Base-by-base conservation (phyloP, 2,888 invertebrate species). In the Gastracanthus pulcherrimus region DNA sequence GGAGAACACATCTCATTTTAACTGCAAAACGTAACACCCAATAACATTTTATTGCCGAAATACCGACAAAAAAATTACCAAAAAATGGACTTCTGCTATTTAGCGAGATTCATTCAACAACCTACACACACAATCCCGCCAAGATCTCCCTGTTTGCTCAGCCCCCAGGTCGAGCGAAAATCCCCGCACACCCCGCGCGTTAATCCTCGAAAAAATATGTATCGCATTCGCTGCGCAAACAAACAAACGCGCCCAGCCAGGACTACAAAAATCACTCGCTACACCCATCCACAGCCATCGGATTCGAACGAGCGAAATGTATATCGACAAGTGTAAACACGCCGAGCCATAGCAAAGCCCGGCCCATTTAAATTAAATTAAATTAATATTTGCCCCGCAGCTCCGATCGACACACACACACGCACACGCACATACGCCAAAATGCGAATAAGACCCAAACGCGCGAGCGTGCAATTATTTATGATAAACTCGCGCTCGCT, bases 331-430 rank as follows among this genome's bases (percentile, higher is more conserved):
- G 67, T 2, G 23, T 26, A 55, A 36, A 45, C 26, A 45, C 2
- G 31, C 11, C 5, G 75, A 36, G 36, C n/a, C 38, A 58, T 62
- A 51, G 26, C 67, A 41, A 64, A 13, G 79, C 66, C 83, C 86
- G 87, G 87, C 84, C 86, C 87, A 88, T 90, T 90, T 88, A 87
- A 90, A 89, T 90, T 89, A 87, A 89, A 89, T 89, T 89, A 87
- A 90, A 90, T 90, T 90, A 91, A 90, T 90, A 90, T 91, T 90
- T 90, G 87, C 85, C 86, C 84, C 55, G 38, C 81, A 80, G 45
- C 51, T 48, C 36, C 38, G 48, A 48, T 66, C 45, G 23, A 38
- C 76, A 64, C 62, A 75, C 45, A 78, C 66, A 81, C 82, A 83
- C 76, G 81, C 64, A 76, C 23, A 2, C 23, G 6, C 2, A 31